Conservation (phyloP, 2,888 invertebrate genomes). For the Lycocerus yunnanus region DNA sequence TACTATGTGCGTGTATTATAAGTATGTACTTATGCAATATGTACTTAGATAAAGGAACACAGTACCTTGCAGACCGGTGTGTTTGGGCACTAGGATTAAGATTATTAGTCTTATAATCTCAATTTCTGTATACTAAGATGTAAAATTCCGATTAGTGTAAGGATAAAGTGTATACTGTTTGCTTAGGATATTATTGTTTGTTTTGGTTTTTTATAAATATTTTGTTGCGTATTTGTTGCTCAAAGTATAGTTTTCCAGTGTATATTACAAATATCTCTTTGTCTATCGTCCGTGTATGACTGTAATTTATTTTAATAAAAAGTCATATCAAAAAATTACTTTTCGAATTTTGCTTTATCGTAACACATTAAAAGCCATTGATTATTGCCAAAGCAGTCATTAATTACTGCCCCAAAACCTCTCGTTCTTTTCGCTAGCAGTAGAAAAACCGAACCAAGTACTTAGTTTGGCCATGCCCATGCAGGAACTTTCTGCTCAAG, state of each 20-base stretch:
- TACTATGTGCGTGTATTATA: slow-evolving; percentile 37
- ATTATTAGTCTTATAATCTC: slow-evolving; percentile 40
- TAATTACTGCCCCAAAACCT: too few relatives aligned
- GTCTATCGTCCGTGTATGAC: slow-evolving; percentile 57
- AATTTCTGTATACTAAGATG: slow-evolving; percentile 48
- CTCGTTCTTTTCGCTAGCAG: too few relatives aligned
- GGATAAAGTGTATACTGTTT: slow-evolving; percentile 57
- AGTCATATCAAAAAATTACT: slow-evolving; percentile 36
- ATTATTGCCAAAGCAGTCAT: too few relatives aligned
- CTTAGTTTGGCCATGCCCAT: too few relatives aligned
- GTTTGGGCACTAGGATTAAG: slow-evolving; percentile 47
- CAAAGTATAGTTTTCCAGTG: slow-evolving; percentile 53
- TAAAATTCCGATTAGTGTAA: slow-evolving; percentile 54
- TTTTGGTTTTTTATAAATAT: slow-evolving; percentile 50
- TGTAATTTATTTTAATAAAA: slow-evolving; percentile 60
- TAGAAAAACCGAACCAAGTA: too few relatives aligned
- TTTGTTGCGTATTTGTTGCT: slow-evolving; percentile 59
- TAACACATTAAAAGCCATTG: too few relatives aligned
- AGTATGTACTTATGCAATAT: slow-evolving; percentile 40
- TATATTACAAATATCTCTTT: slow-evolving; percentile 51
- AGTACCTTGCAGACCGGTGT: slow-evolving; percentile 54
- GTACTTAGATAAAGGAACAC: slow-evolving; percentile 45
- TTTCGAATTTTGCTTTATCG: neutral
- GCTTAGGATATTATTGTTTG: slow-evolving; percentile 37
- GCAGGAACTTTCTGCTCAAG: too few relatives aligned